These are phyloP conservation scores for Parambassis ranga DNA, from an alignment of 2,797 vertebrate species.

Conservation along the genomic window DNA sequence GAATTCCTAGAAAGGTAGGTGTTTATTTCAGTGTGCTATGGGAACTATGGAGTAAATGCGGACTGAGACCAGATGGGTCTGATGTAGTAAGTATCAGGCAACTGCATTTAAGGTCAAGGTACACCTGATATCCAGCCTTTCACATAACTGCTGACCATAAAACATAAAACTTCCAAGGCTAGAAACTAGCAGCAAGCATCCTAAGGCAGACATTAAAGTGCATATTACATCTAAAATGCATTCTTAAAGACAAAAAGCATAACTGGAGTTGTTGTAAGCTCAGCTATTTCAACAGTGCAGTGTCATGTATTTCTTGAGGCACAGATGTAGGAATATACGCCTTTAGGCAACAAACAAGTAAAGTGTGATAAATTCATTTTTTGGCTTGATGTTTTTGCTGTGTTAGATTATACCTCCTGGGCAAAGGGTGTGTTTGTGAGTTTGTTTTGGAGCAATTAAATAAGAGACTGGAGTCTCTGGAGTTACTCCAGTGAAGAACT, in stretches of 20 bases:
- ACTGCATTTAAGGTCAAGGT: neutral
- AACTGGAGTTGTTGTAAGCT: neutral
- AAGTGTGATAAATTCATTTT: constrained; percentile 26
- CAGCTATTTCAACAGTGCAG: constrained; percentile 1
- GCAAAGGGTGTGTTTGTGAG: constrained; percentile 13
- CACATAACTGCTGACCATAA: constrained; percentile 3
- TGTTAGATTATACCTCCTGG: constrained; percentile 26
- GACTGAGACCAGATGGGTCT: no score
- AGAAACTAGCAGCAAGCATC: constrained; percentile 8
- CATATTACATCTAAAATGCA: constrained; percentile 12
- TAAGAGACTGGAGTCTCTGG: constrained; percentile 7
- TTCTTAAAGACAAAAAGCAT: neutral
- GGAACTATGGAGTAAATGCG: no score
- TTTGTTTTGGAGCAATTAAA: constrained; percentile 37
- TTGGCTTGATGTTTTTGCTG: constrained; percentile 14
- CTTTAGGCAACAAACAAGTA: constrained; percentile 4
- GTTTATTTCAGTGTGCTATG: no score
- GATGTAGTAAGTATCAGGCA: no score
- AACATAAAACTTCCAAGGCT: neutral
- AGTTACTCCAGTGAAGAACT: constrained; percentile 16
- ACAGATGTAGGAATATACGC: neutral
- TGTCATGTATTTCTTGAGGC: neutral
- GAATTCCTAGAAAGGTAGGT: no score
- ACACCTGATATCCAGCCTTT: constrained; percentile 4
- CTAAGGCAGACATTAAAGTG: constrained; percentile 1